Percentiles rank a stretch among this genome's conserved stretches.
These are phyloP conservation scores for Oplegnathus fasciatus DNA, from an alignment of 2,113 vertebrate species.

Conservation along the genomic window DNA sequence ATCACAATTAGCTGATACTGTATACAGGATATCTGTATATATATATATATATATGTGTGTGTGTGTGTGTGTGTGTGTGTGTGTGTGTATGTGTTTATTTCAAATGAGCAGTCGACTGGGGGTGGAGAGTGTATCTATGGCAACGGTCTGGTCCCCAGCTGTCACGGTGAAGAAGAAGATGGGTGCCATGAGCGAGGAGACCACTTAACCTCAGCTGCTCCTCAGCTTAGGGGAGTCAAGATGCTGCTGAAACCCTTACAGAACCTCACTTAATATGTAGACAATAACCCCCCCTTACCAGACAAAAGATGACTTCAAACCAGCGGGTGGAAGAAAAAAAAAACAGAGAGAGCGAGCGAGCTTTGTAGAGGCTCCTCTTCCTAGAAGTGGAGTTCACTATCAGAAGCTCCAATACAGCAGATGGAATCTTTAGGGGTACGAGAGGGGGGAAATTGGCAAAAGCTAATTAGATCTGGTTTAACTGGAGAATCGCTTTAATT, in stretches of 20 bases:
- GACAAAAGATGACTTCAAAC: constrained; percentile 78
- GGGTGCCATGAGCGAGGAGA: constrained; percentile 84
- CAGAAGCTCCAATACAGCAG: constrained; percentile 68
- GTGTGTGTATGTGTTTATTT: constrained; percentile 60
- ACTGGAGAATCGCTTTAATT: constrained; percentile 67
- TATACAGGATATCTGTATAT: background rate
- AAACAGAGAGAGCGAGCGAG: constrained; percentile 31
- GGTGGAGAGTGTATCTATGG: constrained; percentile 80
- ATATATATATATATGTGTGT: background rate
- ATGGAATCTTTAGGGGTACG: constrained; percentile 69
- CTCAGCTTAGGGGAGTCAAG: constrained; percentile 87
- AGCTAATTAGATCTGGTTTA: constrained; percentile 72
- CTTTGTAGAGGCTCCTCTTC: constrained; percentile 56
- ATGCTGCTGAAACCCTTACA: constrained; percentile 81
- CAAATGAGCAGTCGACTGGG: constrained; percentile 77
- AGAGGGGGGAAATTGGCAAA: constrained; percentile 61
- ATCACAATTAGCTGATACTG: constrained; percentile 18
- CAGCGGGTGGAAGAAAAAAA: constrained; percentile 39
- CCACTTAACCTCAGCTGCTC: constrained; percentile 87
- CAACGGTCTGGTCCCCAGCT: constrained; percentile 81
- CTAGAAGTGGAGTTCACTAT: constrained; percentile 68
- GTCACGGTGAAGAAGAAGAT: constrained; percentile 82
- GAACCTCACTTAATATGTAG: constrained; percentile 86
- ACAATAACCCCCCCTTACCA: constrained; percentile 72
- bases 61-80: background rate